Evolutionary conservation across 1,140 invertebrate species (phyloP).

Genomic region (Aleiodes sp.): DNA sequence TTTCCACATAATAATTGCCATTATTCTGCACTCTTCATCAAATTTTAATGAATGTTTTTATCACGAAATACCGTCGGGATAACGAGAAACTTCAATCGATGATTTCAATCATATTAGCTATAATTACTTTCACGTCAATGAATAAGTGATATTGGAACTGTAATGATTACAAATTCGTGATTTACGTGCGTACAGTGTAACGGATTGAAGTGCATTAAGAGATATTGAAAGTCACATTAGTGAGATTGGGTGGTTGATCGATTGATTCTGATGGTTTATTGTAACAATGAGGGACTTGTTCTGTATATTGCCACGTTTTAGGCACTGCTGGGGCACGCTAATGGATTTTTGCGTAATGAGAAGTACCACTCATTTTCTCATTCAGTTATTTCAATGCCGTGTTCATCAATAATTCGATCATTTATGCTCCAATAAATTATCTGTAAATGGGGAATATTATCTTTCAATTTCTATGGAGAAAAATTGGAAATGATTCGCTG

Average conservation of each 20-base stretch:
- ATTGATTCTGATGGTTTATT: constrained; percentile 20
- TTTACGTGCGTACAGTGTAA: background rate
- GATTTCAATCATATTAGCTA: background rate
- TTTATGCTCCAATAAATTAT: too few relatives aligned
- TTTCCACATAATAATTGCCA: background rate
- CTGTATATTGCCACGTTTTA: background rate
- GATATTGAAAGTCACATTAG: constrained; percentile 31
- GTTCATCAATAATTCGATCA: background rate
- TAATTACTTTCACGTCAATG: background rate
- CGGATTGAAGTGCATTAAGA: constrained; percentile 15
- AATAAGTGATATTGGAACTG: background rate
- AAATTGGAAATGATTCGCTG: too few relatives aligned
- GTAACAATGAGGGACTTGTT: background rate
- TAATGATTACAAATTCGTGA: background rate
- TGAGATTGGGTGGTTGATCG: constrained; percentile 25
- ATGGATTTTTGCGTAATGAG: background rate
- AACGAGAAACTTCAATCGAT: background rate
- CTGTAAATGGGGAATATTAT: too few relatives aligned
- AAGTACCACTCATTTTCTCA: background rate
- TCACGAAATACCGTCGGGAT: background rate
- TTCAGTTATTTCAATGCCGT: background rate
- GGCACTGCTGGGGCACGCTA: background rate
- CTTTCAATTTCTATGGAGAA: too few relatives aligned
- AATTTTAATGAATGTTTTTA: too few relatives aligned
- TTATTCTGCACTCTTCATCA: background rate